phyloP scores from a whole-genome alignment of 2,888 invertebrate genomes.

The Candidula unifasciata region DNA sequence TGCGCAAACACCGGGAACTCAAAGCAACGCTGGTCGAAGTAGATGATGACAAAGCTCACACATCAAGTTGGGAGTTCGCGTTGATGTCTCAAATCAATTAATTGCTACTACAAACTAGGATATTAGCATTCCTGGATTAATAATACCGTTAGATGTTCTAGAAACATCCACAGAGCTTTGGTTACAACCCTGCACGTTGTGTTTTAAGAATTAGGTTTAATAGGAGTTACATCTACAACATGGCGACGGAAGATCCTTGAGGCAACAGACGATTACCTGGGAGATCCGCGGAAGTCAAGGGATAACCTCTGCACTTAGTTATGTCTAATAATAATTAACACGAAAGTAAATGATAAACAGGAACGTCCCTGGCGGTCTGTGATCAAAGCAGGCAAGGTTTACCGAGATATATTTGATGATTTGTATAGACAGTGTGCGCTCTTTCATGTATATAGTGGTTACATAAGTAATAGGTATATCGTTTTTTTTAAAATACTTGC shows the following conservation, averaged over 20 bases:
- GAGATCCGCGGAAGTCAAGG: background rate
- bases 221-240: background rate
- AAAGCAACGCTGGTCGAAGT: slow-evolving; percentile 24
- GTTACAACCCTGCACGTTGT: background rate
- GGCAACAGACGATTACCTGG: background rate
- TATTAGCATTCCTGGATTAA: background rate
- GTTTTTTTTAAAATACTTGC: too few species aligned
- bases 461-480: too few species aligned
- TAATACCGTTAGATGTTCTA: slow-evolving; percentile 20
- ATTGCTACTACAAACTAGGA: slow-evolving; percentile 19
- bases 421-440: too few species aligned
- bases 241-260: background rate
- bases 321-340: too few species aligned
- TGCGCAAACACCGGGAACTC: slow-evolving; percentile 31
- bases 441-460: too few species aligned
- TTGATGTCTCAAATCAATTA: slow-evolving; percentile 27
- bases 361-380: too few species aligned
- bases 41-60: background rate
- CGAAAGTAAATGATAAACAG: too few species aligned
- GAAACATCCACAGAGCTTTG: background rate
- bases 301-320: too few species aligned
- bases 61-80: background rate
- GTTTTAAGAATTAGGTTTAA: background rate
- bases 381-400: too few species aligned
- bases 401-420: too few species aligned